Base-by-base conservation (phyloP, 2,888 invertebrate species). In the Cephus sareptanus region DNA sequence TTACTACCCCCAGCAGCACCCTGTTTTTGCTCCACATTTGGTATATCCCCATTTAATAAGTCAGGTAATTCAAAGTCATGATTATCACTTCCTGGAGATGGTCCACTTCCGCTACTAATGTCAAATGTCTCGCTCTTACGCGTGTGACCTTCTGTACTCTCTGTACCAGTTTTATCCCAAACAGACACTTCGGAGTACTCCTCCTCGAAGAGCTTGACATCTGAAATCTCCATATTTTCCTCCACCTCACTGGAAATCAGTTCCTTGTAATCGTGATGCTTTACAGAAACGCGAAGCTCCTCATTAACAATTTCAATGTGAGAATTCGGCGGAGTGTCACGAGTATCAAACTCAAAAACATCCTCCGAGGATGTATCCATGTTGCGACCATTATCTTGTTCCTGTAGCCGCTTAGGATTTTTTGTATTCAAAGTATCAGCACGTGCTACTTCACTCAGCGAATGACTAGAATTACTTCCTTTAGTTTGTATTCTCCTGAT, bases 51-150 rank as follows among this genome's bases (percentile, higher is more conserved):
- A 34, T 86, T 89, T 9, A 87, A 73, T 15, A 89, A 78, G 33
- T 90, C 89, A 0, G 85, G 80, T 3, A 89, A 76, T 77, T 89
- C 88, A 23, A 87, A 89, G n/a, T 90, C 90, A 1, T 86, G 86
- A 78, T 89, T 89, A 35, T 89, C 90, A 69, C 89, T 90, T 6
- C 86, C 85, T 0, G 89, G 88, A 0, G 90, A 90, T 1, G 88
- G 89, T 4, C 88, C 90, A 70, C 90, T 89, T 4, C 89, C 89
- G 69, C 90, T 91, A 77, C 90, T 90, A 13, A 91, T 89, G 34
- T 91, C 91, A 71, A 91, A 91, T 0, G 91, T 91, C 70, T 91
- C 89, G 76, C 90, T 91, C 73, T 91, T 91, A 6, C 89, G 86
- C 9, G 89, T 89, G 15, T 88, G 88, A 4, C 86, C 87, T 23